A percentile compares a stretch with the other conserved stretches of the same genome.
Conservation (phyloP, 2,113 vertebrate species). For the Etia nguti region DNA sequence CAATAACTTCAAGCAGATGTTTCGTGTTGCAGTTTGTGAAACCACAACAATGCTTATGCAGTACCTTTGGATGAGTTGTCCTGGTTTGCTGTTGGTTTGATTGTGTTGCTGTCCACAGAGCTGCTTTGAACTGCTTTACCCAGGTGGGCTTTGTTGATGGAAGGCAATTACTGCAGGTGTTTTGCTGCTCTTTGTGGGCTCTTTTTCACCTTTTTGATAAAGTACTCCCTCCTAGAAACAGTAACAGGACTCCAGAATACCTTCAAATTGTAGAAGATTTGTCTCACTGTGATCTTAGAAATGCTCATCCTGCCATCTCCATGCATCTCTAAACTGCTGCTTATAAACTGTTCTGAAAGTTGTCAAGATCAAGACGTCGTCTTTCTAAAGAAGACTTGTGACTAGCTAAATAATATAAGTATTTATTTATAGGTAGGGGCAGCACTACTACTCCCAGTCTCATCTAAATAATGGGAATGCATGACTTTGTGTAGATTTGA, state of each 20-base stretch:
- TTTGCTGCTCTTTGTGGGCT: fast-evolving
- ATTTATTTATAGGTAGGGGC: neutral
- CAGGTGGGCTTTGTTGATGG: fast-evolving
- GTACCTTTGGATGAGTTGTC: fast-evolving
- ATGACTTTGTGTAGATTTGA: neutral
- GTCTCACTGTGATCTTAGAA: neutral
- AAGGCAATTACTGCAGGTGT: neutral
- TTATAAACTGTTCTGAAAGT: neutral
- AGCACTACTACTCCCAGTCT: neutral
- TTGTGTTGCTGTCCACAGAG: neutral
- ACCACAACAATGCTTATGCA: neutral
- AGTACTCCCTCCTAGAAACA: neutral
- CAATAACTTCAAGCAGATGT: neutral
- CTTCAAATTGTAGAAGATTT: neutral
- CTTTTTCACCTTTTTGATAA: neutral
- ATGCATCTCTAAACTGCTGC: neutral
- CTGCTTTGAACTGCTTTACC: neutral
- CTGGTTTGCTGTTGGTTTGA: fast-evolving
- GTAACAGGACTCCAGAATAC: neutral
- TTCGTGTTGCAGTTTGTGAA: fast-evolving
- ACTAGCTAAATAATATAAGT: neutral
- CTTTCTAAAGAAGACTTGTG: neutral
- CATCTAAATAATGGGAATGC: neutral
- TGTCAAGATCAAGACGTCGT: neutral
- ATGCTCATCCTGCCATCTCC: neutral